A percentile compares a stretch with the other conserved stretches of the same genome.
phyloP scores from a whole-genome alignment of 2,113 vertebrate genomes.

The Myiozetetes cayanensis region DNA sequence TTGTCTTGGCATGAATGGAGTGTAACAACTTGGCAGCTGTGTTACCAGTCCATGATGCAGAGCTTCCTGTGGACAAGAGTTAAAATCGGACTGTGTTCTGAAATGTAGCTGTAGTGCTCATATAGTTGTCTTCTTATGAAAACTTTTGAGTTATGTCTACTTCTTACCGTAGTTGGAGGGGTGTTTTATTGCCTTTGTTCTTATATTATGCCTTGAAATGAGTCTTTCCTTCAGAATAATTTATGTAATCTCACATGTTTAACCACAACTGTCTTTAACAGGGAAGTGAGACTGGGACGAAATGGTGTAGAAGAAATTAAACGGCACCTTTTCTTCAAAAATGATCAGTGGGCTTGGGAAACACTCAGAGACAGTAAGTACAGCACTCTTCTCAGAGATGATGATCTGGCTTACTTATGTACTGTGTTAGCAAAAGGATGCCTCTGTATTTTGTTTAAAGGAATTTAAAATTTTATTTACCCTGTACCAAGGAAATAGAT shows the following conservation, averaged over 20 bases:
- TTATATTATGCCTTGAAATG: neutral
- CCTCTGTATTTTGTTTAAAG: neutral
- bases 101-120: neutral
- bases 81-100: neutral
- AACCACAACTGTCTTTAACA: slow-evolving; percentile 53
- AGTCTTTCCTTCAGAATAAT: neutral
- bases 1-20: neutral
- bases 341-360: slow-evolving; percentile 98
- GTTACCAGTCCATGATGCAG: neutral
- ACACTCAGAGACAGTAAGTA: slow-evolving; percentile 94
- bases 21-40: neutral
- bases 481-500: neutral
- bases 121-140: neutral
- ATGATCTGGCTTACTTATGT: neutral
- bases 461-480: neutral
- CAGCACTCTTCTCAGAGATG: neutral
- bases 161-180: neutral
- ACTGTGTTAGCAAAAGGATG: neutral
- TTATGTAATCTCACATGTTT: neutral
- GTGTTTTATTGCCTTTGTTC: neutral
- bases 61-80: neutral
- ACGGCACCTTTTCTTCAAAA: slow-evolving; percentile 96
- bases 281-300: slow-evolving; percentile 92
- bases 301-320: slow-evolving; percentile 98
- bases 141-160: neutral